Conservation (phyloP, 2,113 vertebrate species). For the Crypturellus undulatus region DNA sequence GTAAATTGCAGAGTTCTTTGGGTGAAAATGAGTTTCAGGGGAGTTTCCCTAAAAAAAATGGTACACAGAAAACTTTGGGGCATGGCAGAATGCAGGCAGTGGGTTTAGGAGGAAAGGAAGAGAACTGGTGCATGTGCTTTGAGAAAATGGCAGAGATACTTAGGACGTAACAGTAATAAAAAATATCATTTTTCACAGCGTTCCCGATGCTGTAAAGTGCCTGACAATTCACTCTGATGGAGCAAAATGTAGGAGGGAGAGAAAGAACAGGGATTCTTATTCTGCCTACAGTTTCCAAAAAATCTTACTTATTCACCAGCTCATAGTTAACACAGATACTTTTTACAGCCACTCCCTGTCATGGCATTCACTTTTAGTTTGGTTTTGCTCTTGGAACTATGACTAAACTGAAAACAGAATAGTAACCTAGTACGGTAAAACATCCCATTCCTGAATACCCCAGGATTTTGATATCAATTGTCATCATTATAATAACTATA, state of each 20-base stretch:
- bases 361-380: neutral
- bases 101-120: neutral
- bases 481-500: neutral
- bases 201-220: neutral
- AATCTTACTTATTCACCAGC: neutral
- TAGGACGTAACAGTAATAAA: neutral
- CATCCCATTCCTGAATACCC: neutral
- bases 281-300: neutral
- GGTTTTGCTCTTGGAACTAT: neutral
- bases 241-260: neutral
- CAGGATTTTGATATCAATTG: neutral
- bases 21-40: neutral
- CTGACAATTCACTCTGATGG: neutral
- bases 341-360: neutral
- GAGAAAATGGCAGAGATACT: constrained; percentile 10
- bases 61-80: neutral
- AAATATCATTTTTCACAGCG: neutral
- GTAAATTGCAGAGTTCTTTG: neutral
- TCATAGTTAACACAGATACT: neutral
- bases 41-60: neutral
- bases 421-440: neutral
- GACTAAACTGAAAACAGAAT: neutral
- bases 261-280: neutral
- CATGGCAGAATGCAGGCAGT: neutral
- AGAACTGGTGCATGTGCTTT: neutral